Evolutionary conservation across 1,140 invertebrate genomes (phyloP), one percentile per base, ranked within the genome.

Genomic region (Bombus affinis): DNA sequence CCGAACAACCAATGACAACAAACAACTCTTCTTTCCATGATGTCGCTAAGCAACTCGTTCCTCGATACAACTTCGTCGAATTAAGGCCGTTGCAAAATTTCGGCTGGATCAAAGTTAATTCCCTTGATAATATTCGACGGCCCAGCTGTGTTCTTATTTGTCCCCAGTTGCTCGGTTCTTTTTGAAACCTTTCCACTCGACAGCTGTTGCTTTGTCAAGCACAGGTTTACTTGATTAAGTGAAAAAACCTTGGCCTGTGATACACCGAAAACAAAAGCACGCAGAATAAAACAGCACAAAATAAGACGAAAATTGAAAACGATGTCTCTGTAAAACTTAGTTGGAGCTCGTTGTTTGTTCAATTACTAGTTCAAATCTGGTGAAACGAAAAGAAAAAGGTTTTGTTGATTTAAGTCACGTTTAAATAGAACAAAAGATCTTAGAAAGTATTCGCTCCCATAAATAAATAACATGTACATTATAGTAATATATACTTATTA

Each of bases 31-130:
- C 66, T 39, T 78, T 65, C 18, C n/a, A 4, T 25, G 18, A 78
- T 44, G 62, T 66, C n/a, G 9, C 39, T 66, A n/a, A 53, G 9
- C 57, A 66, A 18, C 10, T 35, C 4, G 47, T 44, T 68, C 18
- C 28, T 70, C 9, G 9, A 8, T 18, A 4, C 59, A 39, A 44
- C 76, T 39, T 65, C 59, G 10, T 25, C 22, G 22, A 18, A 79
- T 68, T 66, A 68, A 66, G 32, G 62, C 15, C 44, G 0, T 47
- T 18, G 15, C 0, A 1, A 53, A 80, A 80, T 57, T 70, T 12
- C 32, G 15, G 6, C 28, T 13, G 44, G 35, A 32, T 53, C 66
- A 44, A 80, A 37, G 32, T 80, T 80, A 80, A 80, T 71, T 80
- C 15, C 28, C 25, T 53, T 80, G 71, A 80, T 71, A 80, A 80